These are phyloP conservation scores for Serripes groenlandicus DNA, from an alignment of 2,888 invertebrate genomes.

Conservation along the genomic window DNA sequence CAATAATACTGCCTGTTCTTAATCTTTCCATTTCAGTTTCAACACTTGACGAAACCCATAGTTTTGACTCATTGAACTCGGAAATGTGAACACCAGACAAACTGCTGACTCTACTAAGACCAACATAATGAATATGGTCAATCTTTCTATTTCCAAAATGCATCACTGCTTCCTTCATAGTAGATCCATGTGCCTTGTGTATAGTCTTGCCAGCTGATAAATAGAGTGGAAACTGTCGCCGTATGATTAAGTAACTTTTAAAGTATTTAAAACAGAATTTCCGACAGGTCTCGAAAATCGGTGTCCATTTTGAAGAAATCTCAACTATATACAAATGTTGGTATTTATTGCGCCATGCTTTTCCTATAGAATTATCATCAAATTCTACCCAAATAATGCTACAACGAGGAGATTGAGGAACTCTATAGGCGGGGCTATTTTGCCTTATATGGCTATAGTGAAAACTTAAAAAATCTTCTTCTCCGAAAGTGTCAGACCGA, in stretches of 20 bases:
- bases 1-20: neutral
- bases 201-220: constrained; percentile 64
- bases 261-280: constrained; percentile 33
- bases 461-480: too few species aligned
- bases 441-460: too few species aligned
- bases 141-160: constrained; percentile 56
- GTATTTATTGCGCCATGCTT: constrained; percentile 34
- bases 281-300: constrained; percentile 37
- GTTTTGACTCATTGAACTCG: constrained; percentile 33
- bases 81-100: constrained; percentile 34
- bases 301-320: constrained; percentile 30
- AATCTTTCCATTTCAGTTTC: constrained; percentile 43
- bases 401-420: constrained; percentile 27
- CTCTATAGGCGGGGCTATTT: too few species aligned
- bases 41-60: constrained; percentile 30
- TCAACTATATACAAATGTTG: constrained; percentile 38
- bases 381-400: constrained; percentile 65
- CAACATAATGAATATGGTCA: constrained; percentile 62
- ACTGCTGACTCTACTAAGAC: constrained; percentile 51
- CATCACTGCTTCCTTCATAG: constrained; percentile 55
- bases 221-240: constrained; percentile 58
- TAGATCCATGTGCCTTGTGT: constrained; percentile 66
- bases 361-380: constrained; percentile 50
- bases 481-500: too few species aligned
- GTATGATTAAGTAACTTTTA: constrained; percentile 35